Evolutionary conservation across 2,113 vertebrate genomes (phyloP).

Genomic region (Bothrops jararaca): DNA sequence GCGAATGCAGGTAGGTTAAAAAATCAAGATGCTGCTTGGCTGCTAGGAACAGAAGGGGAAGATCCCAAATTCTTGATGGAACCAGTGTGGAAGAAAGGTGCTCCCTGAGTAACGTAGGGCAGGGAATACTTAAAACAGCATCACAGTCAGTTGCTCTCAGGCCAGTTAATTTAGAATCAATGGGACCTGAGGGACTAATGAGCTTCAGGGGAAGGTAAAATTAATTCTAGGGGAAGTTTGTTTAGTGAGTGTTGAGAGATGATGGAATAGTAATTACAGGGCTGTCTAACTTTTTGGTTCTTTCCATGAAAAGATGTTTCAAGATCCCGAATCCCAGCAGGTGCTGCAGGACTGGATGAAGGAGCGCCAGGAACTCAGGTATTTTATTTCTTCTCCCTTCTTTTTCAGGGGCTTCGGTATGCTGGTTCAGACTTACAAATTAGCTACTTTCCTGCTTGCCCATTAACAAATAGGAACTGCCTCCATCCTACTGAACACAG

Average conservation of each 20-base stretch:
- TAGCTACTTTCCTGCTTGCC: neutral
- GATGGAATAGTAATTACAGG: neutral
- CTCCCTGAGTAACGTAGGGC: too few relatives aligned
- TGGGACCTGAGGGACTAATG: neutral
- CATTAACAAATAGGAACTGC: neutral
- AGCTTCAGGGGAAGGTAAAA: too few relatives aligned
- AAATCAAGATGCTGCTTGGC: neutral
- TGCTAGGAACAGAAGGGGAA: too few relatives aligned
- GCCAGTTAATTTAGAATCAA: neutral
- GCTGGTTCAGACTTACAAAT: neutral
- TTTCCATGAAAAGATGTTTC: constrained; percentile 63
- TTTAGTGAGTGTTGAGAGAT: neutral
- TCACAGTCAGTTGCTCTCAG: neutral
- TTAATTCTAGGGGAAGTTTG: neutral
- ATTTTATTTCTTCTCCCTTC: neutral
- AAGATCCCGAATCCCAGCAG: constrained; percentile 69
- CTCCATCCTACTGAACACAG: neutral
- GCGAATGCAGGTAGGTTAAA: constrained; percentile 73
- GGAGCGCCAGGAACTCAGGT: constrained; percentile 81
- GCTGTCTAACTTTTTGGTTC: neutral
- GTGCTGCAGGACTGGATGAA: constrained; percentile 80
- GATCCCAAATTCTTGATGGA: neutral
- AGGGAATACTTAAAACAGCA: neutral
- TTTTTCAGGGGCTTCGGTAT: neutral
- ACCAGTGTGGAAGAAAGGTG: neutral